These are phyloP conservation scores for Eleginops maclovinus DNA, from an alignment of 2,113 vertebrate species.

Conservation along the genomic window DNA sequence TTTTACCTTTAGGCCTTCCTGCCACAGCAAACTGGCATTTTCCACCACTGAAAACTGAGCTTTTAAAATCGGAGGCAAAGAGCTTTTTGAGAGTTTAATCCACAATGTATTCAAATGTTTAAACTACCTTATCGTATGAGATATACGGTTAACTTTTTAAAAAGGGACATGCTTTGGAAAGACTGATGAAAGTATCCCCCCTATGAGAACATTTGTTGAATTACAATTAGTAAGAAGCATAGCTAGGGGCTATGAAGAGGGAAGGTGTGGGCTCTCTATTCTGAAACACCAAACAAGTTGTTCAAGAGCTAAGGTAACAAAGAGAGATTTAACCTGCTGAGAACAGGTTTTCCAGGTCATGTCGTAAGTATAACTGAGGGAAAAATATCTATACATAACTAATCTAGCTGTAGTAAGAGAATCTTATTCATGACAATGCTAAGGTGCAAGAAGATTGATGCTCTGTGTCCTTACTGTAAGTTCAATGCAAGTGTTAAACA, in stretches of 20 bases:
- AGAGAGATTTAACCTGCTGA: background rate
- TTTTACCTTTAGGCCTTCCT: background rate
- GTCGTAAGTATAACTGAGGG: background rate
- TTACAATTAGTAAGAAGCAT: background rate
- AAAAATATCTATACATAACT: background rate
- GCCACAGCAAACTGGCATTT: background rate
- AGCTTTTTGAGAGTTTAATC: background rate
- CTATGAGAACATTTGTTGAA: background rate
- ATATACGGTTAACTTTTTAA: background rate
- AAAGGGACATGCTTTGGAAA: background rate
- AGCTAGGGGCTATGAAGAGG: background rate
- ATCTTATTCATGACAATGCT: no score
- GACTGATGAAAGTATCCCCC: background rate
- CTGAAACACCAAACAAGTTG: background rate
- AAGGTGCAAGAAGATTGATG: no score
- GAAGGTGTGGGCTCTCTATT: no score
- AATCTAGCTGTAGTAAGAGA: no score
- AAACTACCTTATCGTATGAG: background rate
- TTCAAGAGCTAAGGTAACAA: background rate
- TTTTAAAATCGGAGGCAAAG: background rate
- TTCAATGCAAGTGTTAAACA: background rate
- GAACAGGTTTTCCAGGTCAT: background rate
- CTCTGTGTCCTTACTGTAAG: background rate
- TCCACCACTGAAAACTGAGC: background rate
- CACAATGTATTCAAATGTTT: background rate